phyloP scores from a whole-genome alignment of 2,113 vertebrate genomes.

The Chelonoidis abingdonii region DNA sequence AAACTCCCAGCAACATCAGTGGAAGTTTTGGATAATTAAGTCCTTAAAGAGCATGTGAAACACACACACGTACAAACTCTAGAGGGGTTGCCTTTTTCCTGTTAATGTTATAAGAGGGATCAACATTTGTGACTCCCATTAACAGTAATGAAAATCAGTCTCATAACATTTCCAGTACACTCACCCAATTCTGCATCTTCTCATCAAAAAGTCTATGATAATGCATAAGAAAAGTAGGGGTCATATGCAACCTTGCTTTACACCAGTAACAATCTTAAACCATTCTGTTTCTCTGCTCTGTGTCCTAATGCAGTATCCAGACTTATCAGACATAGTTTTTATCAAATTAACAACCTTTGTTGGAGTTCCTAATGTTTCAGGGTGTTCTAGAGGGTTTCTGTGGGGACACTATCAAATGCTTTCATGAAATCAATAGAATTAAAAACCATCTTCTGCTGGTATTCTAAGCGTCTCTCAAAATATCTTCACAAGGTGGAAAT shows the following conservation, averaged over 20 bases:
- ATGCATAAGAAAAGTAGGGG: neutral
- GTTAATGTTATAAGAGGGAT: too few species aligned
- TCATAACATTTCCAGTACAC: rapidly evolving
- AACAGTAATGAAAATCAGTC: neutral
- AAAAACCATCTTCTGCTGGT: neutral
- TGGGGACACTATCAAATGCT: neutral
- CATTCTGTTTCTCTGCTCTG: neutral
- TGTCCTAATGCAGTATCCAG: neutral
- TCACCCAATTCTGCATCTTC: neutral
- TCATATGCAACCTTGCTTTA: neutral
- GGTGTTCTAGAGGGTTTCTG: neutral
- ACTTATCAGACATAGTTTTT: neutral
- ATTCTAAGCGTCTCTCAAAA: neutral
- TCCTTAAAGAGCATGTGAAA: neutral
- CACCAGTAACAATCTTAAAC: neutral
- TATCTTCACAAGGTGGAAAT: neutral
- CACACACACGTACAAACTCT: neutral
- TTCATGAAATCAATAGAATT: neutral
- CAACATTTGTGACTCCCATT: neutral
- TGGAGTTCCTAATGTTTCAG: neutral
- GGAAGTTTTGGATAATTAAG: neutral
- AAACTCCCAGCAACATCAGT: neutral
- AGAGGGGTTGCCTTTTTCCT: rapidly evolving
- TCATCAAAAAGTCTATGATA: neutral
- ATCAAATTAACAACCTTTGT: neutral